These are phyloP conservation scores for Bradypus variegatus DNA, from an alignment of 2,797 vertebrate species.

Conservation along the genomic window DNA sequence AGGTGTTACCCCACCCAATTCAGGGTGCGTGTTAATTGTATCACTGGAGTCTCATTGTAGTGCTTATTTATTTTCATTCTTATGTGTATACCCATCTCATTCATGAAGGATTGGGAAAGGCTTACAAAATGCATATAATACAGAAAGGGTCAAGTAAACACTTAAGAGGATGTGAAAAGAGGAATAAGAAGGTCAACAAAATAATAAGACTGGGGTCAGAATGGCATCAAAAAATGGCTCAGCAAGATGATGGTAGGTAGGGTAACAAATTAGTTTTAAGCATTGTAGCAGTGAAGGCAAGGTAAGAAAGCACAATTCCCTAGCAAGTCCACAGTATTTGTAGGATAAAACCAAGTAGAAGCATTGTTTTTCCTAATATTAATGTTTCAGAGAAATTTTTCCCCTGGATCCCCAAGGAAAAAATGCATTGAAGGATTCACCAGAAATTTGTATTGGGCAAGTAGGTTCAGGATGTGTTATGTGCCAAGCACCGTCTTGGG, in stretches of 20 bases:
- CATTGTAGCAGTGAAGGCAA: background rate
- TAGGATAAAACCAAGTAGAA: background rate
- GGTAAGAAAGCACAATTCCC: background rate
- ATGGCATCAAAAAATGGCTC: background rate
- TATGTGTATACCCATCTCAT: background rate
- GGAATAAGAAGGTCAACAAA: background rate
- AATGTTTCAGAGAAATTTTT: background rate
- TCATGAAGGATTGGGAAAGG: background rate
- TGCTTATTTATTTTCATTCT: background rate
- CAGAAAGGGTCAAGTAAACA: background rate
- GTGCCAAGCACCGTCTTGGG: background rate
- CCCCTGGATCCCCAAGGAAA: background rate
- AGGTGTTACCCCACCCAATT: too few species aligned
- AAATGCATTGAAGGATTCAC: background rate
- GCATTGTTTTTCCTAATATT: background rate
- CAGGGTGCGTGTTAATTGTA: too few species aligned
- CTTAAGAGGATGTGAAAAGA: background rate
- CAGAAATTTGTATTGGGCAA: background rate
- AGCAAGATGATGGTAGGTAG: background rate
- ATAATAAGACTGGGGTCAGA: background rate
- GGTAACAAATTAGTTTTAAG: background rate
- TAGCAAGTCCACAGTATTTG: background rate
- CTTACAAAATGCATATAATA: background rate
- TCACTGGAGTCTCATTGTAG: background rate
- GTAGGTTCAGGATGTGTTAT: background rate